These are phyloP conservation scores for Martes flavigula DNA, from an alignment of 2,797 vertebrate species.

Conservation along the genomic window DNA sequence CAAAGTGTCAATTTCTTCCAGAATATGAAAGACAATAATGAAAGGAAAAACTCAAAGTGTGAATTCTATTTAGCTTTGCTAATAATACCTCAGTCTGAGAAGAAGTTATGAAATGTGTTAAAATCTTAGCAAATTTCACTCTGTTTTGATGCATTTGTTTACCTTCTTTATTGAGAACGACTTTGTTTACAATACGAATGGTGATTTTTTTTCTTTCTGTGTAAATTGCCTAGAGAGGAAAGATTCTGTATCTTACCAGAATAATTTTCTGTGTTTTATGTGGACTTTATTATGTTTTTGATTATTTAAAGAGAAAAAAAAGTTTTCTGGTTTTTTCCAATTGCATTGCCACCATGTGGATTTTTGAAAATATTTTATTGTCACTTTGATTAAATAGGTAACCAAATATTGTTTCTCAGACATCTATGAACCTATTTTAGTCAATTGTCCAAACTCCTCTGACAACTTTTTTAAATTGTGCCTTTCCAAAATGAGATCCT, in stretches of 20 bases:
- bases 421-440: not conserved
- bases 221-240: not conserved
- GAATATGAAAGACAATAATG: not conserved
- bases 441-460: not conserved
- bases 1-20: not conserved
- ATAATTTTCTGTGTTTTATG: not conserved
- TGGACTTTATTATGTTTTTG: slow-evolving; percentile 31
- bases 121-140: slow-evolving; percentile 16
- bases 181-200: slow-evolving; percentile 15
- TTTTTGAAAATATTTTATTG: slow-evolving; percentile 19
- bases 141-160: not conserved
- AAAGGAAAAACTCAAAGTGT: not conserved
- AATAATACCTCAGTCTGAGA: not conserved
- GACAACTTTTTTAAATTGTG: not conserved
- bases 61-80: not conserved
- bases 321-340: not conserved
- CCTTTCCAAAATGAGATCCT: not conserved
- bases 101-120: not conserved
- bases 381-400: slow-evolving; percentile 43
- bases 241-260: not conserved
- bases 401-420: slow-evolving; percentile 24
- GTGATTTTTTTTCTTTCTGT: not conserved
- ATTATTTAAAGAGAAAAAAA: not conserved
- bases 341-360: not conserved
- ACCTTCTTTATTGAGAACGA: not conserved